Evolutionary conservation across 2,797 vertebrate species (phyloP).

Genomic region (Bradypodion pumilum): DNA sequence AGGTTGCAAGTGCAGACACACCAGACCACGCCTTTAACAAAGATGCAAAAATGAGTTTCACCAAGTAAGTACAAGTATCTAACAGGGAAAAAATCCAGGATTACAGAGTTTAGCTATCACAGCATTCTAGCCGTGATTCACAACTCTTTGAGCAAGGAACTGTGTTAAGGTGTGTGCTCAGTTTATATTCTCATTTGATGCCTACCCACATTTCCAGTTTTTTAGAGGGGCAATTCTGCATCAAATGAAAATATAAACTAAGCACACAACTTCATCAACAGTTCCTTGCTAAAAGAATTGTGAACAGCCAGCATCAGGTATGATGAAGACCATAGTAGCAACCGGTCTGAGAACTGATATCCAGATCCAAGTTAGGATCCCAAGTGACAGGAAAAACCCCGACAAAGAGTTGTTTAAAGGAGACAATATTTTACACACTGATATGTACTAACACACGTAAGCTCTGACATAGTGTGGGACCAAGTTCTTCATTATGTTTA

Average conservation of each 20-base stretch:
- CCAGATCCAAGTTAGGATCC: not conserved
- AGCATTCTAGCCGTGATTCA: no score
- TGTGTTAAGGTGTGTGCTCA: no score
- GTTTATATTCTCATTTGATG: no score
- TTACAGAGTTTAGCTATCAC: not conserved
- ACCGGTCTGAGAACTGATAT: not conserved
- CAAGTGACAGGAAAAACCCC: not conserved
- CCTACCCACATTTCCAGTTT: not conserved
- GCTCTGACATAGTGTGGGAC: not conserved
- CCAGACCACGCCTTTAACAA: not conserved
- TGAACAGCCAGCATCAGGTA: not conserved
- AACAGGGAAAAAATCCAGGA: not conserved
- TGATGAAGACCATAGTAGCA: not conserved
- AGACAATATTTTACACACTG: not conserved
- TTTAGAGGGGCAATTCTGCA: not conserved
- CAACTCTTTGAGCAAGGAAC: no score
- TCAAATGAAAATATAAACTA: not conserved
- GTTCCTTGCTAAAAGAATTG: not conserved
- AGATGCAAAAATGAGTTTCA: not conserved
- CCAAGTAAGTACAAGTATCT: not conserved
- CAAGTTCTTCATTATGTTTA: conserved; percentile 20
- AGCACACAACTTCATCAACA: no score
- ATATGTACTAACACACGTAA: not conserved
- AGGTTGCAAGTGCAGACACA: not conserved
- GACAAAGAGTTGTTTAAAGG: not conserved